These are phyloP conservation scores for Schizothorax lantsangensis DNA, from an alignment of 2,797 vertebrate species.

Conservation along the genomic window DNA sequence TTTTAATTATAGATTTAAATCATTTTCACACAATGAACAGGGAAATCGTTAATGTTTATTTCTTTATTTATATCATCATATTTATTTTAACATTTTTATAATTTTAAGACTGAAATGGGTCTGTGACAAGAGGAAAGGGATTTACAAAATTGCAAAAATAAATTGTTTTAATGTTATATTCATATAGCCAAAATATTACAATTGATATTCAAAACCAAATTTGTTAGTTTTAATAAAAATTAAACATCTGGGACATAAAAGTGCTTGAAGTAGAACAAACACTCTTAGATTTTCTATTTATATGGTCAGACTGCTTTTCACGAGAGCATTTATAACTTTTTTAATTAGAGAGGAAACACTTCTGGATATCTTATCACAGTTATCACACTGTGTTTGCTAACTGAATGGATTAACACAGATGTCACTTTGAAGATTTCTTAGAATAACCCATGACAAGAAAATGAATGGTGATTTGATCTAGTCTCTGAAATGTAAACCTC, in stretches of 20 bases:
- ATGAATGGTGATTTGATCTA: slow-evolving; percentile 12
- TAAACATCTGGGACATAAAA: not conserved
- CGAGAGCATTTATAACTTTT: not conserved
- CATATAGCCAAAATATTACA: not conserved
- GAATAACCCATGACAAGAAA: slow-evolving; percentile 1
- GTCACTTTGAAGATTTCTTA: slow-evolving; percentile 10
- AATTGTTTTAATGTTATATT: not conserved
- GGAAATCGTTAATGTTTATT: not conserved
- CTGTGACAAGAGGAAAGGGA: not conserved
- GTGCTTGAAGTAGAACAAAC: not conserved
- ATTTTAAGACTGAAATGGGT: not conserved
- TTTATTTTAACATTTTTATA: not conserved
- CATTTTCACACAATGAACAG: not conserved
- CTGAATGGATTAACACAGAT: not conserved
- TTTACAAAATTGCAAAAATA: not conserved
- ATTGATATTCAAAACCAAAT: too few species aligned
- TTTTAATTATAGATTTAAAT: not conserved
- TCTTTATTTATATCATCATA: not conserved
- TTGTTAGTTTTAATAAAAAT: too few species aligned
- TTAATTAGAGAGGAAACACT: not conserved
- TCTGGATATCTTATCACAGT: not conserved
- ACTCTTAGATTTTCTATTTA: not conserved
- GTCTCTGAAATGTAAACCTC: slow-evolving; percentile 10
- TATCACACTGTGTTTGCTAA: not conserved
- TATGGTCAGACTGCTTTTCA: not conserved